Evolutionary conservation across 2,113 vertebrate genomes (phyloP).

Genomic region (Archilochus colubris): DNA sequence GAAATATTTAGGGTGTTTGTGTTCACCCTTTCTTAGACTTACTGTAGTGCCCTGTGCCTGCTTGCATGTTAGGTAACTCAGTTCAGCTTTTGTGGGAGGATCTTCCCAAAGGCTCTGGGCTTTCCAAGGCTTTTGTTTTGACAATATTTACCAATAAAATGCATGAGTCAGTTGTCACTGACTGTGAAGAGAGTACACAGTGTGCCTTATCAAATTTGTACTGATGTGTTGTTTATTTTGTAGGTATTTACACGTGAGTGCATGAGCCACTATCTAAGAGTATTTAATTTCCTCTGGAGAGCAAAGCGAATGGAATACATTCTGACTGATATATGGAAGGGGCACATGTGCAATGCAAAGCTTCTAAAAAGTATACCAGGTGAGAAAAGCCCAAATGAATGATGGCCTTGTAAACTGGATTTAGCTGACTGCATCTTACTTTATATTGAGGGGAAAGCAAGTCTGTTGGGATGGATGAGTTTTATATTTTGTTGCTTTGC

Average conservation of each 20-base stretch:
- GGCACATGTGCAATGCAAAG: slow-evolving; percentile 98
- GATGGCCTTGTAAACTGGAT: neutral
- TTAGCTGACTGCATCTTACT: neutral
- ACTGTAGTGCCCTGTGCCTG: neutral
- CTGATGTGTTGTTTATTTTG: neutral
- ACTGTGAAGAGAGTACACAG: neutral
- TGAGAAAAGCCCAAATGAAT: slow-evolving; percentile 44
- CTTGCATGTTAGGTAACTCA: neutral
- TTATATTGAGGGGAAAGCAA: neutral
- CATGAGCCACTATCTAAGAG: slow-evolving; percentile 95
- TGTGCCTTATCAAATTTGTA: neutral
- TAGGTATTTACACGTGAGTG: slow-evolving; percentile 98
- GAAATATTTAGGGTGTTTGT: neutral
- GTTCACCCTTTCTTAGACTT: neutral
- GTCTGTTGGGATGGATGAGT: neutral
- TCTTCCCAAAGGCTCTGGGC: neutral
- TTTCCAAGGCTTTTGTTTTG: neutral
- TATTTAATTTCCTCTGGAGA: slow-evolving; percentile 97
- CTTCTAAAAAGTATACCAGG: slow-evolving; percentile 93
- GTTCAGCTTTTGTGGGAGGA: neutral
- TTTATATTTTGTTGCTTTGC: neutral
- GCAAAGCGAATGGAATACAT: slow-evolving; percentile 98
- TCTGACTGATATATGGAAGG: slow-evolving; percentile 97
- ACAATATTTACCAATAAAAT: neutral
- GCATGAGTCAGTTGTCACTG: neutral